Percentiles rank a stretch among this genome's conserved stretches.
phyloP scores from a whole-genome alignment of 2,113 vertebrate genomes.

The Nothoprocta perdicaria region DNA sequence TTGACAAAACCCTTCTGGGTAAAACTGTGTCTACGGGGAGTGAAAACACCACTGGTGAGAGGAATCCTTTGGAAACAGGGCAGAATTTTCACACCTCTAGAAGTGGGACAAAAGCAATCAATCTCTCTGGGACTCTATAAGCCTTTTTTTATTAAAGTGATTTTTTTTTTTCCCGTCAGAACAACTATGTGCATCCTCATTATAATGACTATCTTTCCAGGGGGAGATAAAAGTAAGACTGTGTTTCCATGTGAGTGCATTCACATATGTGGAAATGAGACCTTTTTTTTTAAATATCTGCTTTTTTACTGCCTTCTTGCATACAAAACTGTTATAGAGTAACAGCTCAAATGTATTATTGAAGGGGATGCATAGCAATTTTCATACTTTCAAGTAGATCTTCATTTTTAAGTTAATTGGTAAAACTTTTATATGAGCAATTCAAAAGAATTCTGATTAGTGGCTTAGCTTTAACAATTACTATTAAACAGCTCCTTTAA shows the following conservation, averaged over 20 bases:
- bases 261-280: not conserved
- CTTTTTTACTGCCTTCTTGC: not conserved
- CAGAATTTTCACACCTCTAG: conserved; percentile 11
- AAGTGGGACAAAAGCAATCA: not conserved
- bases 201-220: not conserved
- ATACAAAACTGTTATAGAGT: not conserved
- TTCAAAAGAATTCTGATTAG: not conserved
- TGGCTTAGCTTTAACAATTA: not conserved
- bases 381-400: not conserved
- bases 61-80: conserved; percentile 27
- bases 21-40: not conserved
- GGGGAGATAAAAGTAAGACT: not conserved
- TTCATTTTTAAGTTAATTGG: not conserved
- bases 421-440: not conserved
- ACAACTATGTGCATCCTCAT: not conserved
- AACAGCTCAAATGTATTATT: not conserved
- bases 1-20: not conserved
- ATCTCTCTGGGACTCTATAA: not conserved
- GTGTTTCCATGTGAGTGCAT: not conserved
- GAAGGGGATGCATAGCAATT: not conserved
- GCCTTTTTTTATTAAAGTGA: not conserved
- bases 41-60: not conserved
- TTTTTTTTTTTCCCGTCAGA: conserved; percentile 20
- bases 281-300: not conserved
- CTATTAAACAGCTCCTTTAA: not conserved